Evolutionary conservation across 2,113 vertebrate species (phyloP).

Genomic region (Sciurus niger): DNA sequence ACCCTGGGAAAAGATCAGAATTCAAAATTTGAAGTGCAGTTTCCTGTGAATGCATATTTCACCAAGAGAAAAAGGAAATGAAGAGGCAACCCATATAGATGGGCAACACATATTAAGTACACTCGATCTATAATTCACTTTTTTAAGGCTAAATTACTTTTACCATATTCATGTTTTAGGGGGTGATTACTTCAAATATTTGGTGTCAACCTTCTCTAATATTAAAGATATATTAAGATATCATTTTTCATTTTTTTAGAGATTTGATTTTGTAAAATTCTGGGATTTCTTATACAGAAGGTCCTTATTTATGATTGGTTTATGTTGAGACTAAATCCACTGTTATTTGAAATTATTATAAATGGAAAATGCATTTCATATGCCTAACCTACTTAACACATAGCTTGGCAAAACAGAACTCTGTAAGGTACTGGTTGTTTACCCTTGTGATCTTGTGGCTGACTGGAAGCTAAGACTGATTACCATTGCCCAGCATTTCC

Average conservation of each 20-base stretch:
- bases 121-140: not conserved
- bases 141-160: not conserved
- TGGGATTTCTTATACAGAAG: not conserved
- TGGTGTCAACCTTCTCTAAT: not conserved
- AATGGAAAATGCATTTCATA: not conserved
- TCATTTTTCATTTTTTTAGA: not conserved
- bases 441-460: not conserved
- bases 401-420: not conserved
- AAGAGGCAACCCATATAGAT: not conserved
- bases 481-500: not conserved
- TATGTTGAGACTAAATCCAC: not conserved
- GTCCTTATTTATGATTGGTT: not conserved
- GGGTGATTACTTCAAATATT: not conserved
- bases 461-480: not conserved
- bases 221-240: not conserved
- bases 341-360: not conserved
- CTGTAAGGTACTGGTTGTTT: not conserved
- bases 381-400: not conserved
- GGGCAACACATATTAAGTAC: not conserved
- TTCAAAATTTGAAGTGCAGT: too few species aligned
- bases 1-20: too few species aligned
- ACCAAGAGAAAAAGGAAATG: not conserved
- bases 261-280: not conserved
- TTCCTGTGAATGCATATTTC: too few species aligned
- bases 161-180: not conserved